Conservation (phyloP, 2,797 vertebrate genomes). For the Zalophus californianus region DNA sequence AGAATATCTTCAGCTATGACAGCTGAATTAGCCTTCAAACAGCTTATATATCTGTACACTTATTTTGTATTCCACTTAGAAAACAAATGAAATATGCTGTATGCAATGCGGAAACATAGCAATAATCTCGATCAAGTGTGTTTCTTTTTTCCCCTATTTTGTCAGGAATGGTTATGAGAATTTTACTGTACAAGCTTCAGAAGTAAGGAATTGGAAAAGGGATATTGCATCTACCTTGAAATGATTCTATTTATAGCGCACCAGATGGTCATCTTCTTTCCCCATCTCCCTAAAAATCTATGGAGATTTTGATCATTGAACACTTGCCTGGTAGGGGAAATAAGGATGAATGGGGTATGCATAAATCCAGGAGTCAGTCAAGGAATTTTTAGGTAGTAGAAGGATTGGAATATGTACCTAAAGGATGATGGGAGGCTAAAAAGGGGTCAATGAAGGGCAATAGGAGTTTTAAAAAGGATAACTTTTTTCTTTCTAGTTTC, state of each 20-base stretch:
- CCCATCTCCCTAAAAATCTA: neutral
- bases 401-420: neutral
- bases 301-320: too few species aligned
- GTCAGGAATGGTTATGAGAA: neutral
- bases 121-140: neutral
- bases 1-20: neutral
- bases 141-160: neutral
- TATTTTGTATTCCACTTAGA: slow-evolving; percentile 40
- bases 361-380: neutral
- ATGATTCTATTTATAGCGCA: neutral
- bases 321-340: neutral
- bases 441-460: neutral
- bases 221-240: neutral
- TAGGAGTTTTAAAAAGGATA: neutral
- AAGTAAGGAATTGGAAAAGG: neutral
- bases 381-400: neutral
- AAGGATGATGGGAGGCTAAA: neutral
- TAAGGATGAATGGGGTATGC: neutral
- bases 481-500: neutral
- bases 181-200: neutral
- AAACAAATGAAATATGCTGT: neutral
- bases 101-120: neutral
- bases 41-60: neutral
- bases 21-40: neutral
- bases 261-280: neutral